Conservation (phyloP, 2,113 vertebrate species). For the Crotalus helleri region DNA sequence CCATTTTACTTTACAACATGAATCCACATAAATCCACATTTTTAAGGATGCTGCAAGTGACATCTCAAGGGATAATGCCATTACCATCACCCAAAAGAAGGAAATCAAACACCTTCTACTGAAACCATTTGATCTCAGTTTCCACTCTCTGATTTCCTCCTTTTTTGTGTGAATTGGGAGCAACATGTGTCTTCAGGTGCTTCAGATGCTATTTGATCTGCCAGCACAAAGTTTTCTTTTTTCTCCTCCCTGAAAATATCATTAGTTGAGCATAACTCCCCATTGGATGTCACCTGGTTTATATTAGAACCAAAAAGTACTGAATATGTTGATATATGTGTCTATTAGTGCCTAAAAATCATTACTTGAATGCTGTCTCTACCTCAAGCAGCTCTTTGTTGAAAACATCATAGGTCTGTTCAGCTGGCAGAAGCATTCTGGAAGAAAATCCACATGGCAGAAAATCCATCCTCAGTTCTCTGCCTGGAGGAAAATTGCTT, state of each 20-base stretch:
- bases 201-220: not conserved
- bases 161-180: not conserved
- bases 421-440: not conserved
- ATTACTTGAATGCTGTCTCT: not conserved
- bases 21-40: not conserved
- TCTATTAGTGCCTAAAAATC: not conserved
- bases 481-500: not conserved
- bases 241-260: not conserved
- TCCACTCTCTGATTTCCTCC: not conserved
- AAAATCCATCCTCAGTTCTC: not conserved
- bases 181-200: not conserved
- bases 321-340: not conserved
- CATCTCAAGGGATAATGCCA: not conserved
- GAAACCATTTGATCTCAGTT: not conserved
- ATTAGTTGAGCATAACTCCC: not conserved
- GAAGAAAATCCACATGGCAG: not conserved
- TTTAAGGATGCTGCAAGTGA: not conserved
- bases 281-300: not conserved
- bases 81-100: not conserved
- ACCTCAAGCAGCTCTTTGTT: not conserved
- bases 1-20: not conserved
- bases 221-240: not conserved
- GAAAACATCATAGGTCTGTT: not conserved
- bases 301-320: not conserved
- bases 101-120: not conserved